phyloP scores from a whole-genome alignment of 2,888 invertebrate genomes.

The Apomyelois bistriatella region DNA sequence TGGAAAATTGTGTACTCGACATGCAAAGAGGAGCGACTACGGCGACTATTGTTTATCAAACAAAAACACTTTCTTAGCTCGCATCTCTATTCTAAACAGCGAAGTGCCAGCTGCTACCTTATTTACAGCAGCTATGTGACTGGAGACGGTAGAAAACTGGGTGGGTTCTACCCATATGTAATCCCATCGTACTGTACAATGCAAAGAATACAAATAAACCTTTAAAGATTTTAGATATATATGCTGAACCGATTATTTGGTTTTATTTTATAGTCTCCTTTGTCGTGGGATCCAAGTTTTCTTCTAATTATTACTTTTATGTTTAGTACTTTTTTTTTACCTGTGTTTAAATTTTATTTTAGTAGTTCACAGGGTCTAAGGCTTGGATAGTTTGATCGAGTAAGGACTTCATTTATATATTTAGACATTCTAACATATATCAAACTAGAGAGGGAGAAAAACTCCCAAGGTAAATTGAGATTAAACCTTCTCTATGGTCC shows the following conservation, averaged over 20 bases:
- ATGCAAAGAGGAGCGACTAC: background rate
- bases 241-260: too few relatives aligned
- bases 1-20: too few relatives aligned
- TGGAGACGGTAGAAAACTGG: constrained; percentile 25
- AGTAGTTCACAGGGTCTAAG: too few relatives aligned
- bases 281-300: too few relatives aligned
- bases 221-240: too few relatives aligned
- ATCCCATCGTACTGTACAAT: constrained; percentile 13
- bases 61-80: constrained; percentile 28
- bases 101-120: constrained; percentile 47
- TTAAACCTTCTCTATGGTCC: background rate
- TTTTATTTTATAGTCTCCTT: too few relatives aligned
- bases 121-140: constrained; percentile 54
- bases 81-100: constrained; percentile 46
- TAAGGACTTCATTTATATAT: too few relatives aligned
- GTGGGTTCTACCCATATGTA: constrained; percentile 23
- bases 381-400: too few relatives aligned
- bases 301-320: too few relatives aligned
- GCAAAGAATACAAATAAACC: constrained; percentile 5
- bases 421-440: background rate
- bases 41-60: too few relatives aligned
- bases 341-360: too few relatives aligned
- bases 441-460: background rate
- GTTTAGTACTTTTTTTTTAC: too few relatives aligned
- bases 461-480: constrained; percentile 3